Conservation (phyloP, 2,888 invertebrate species). For the Tipula vernalis region DNA sequence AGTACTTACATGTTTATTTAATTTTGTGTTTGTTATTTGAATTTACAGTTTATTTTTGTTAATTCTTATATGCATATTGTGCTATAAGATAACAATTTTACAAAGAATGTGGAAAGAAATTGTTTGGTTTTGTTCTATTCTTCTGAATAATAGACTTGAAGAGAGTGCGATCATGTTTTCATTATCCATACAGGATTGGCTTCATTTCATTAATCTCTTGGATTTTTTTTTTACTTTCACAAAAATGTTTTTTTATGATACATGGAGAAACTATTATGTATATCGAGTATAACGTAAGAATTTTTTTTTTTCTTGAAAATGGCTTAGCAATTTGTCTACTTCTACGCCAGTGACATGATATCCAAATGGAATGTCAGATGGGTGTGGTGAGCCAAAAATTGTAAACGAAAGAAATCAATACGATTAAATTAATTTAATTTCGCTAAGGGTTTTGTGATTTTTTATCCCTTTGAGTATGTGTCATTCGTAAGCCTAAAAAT, state of each 20-base stretch:
- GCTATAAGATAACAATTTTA: background rate
- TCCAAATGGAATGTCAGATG: too few relatives aligned
- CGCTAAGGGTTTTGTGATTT: background rate
- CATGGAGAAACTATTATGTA: too few relatives aligned
- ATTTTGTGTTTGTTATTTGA: background rate
- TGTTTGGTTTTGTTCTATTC: background rate
- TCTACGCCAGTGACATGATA: background rate
- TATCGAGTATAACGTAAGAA: background rate
- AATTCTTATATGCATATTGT: background rate
- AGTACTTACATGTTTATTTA: background rate
- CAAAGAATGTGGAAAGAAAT: background rate
- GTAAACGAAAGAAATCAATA: background rate
- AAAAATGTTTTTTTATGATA: background rate
- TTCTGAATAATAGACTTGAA: too few relatives aligned
- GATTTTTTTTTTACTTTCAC: background rate
- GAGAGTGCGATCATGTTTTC: background rate
- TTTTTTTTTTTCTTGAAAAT: background rate
- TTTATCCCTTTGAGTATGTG: background rate
- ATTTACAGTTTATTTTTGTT: background rate
- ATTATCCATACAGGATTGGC: background rate
- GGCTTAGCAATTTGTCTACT: background rate
- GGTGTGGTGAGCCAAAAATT: background rate
- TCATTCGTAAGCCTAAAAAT: background rate
- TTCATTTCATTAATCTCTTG: background rate
- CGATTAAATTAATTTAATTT: background rate